Evolutionary conservation across 2,888 invertebrate genomes (phyloP).

Genomic region (Drosophila seclusa): DNA sequence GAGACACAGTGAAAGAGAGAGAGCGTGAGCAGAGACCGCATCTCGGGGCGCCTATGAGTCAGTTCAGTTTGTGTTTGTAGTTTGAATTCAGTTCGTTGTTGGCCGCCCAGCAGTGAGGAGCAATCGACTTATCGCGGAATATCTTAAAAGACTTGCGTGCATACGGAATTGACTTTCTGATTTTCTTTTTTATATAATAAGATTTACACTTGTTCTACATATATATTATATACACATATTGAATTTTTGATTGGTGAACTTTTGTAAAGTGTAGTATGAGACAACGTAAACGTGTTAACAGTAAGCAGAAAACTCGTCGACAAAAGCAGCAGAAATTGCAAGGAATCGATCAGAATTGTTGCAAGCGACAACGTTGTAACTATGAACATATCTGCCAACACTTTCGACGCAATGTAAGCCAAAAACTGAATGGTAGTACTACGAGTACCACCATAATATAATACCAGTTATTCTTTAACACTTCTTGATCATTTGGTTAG

Average conservation of each 20-base stretch:
- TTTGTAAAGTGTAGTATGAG: conserved; percentile 62
- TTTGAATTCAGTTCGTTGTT: conserved; percentile 53
- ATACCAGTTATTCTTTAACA: not conserved
- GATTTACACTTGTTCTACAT: conserved; percentile 24
- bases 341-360: conserved; percentile 59
- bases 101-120: conserved; percentile 58
- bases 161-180: conserved; percentile 33
- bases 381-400: conserved; percentile 71
- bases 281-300: conserved; percentile 55
- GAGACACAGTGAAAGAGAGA: not conserved
- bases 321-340: conserved; percentile 38
- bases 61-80: conserved; percentile 28
- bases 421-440: not conserved
- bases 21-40: not conserved
- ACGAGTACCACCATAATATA: not conserved
- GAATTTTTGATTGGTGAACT: not conserved
- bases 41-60: conserved; percentile 42
- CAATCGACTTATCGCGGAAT: conserved; percentile 25
- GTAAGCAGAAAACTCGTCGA: conserved; percentile 52
- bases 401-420: conserved; percentile 69
- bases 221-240: conserved; percentile 10
- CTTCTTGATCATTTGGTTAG: not conserved
- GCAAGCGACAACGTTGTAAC: conserved; percentile 62
- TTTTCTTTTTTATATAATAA: conserved; percentile 62
- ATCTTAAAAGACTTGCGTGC: conserved; percentile 41